phyloP scores from a whole-genome alignment of 2,888 invertebrate species.

The Drosophila basisetae region DNA sequence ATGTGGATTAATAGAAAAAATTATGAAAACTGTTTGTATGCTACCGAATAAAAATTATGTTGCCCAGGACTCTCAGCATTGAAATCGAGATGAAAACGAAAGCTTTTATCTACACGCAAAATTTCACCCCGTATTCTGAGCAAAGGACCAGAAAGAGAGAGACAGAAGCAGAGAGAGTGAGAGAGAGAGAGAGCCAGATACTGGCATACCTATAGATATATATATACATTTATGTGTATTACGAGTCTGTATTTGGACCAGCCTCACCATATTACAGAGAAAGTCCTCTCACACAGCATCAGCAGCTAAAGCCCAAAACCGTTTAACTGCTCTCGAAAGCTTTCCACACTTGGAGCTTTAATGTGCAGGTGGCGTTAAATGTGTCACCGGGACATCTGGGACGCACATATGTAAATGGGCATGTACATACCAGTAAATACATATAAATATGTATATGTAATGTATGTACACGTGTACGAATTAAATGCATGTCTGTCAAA shows the following conservation, averaged over 20 bases:
- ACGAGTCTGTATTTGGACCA: conserved; percentile 24
- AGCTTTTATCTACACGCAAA: conserved; percentile 74
- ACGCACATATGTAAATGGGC: conserved; percentile 10
- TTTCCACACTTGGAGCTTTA: conserved; percentile 46
- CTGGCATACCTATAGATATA: conserved; percentile 16
- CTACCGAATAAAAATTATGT: conserved; percentile 79
- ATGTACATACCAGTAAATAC: conserved; percentile 10
- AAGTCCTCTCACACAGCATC: conserved; percentile 61
- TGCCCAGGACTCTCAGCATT: conserved; percentile 79
- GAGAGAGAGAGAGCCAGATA: conserved; percentile 33
- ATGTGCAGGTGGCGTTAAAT: conserved; percentile 65
- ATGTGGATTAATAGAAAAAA: conserved; percentile 63
- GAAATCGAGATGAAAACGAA: conserved; percentile 74
- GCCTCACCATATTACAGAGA: conserved; percentile 14
- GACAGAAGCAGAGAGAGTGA: conserved; percentile 42
- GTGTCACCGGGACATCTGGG: conserved; percentile 73
- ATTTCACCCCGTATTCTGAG: conserved; percentile 49
- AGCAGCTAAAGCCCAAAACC: conserved; percentile 49
- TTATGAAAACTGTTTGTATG: conserved; percentile 77
- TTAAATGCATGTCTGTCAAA: neutral
- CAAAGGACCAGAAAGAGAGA: conserved; percentile 21
- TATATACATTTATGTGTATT: conserved; percentile 8
- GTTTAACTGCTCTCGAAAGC: conserved; percentile 58
- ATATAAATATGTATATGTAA: neutral
- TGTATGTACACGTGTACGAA: neutral